phyloP scores from a whole-genome alignment of 2,113 vertebrate species.

The Oryzias woworae region DNA sequence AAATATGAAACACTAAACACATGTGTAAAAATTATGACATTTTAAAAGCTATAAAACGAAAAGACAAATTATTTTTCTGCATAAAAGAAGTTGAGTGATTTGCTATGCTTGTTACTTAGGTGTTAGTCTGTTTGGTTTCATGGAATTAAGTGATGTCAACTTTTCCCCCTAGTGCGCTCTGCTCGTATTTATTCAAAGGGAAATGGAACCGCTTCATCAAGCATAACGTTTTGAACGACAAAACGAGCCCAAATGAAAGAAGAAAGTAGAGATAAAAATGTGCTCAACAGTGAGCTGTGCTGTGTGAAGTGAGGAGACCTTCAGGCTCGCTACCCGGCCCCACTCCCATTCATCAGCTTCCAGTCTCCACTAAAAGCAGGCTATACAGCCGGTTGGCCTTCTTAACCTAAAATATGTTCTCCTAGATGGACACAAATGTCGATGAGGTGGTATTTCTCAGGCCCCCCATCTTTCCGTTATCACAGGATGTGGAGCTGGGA shows the following conservation, averaged over 20 bases:
- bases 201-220: conserved; percentile 68
- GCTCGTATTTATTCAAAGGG: conserved; percentile 60
- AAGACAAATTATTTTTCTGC: conserved; percentile 69
- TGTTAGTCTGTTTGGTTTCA: conserved; percentile 68
- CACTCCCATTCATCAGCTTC: conserved; percentile 91
- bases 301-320: conserved; percentile 87
- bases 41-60: conserved; percentile 65
- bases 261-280: conserved; percentile 65
- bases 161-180: conserved; percentile 61
- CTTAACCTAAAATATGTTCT: conserved; percentile 86
- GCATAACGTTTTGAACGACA: conserved; percentile 68
- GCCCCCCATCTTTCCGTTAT: conserved; percentile 85
- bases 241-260: conserved; percentile 36
- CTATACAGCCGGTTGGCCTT: conserved; percentile 84
- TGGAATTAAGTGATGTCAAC: conserved; percentile 72
- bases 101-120: conserved; percentile 62
- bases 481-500: conserved; percentile 82
- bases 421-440: conserved; percentile 88
- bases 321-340: conserved; percentile 81
- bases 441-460: conserved; percentile 92
- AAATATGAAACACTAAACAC: conserved; percentile 76
- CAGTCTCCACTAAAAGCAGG: conserved; percentile 89
- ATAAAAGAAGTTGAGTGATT: conserved; percentile 73
- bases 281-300: conserved; percentile 70
- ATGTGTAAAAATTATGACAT: conserved; percentile 56